These are phyloP conservation scores for Agrotis puta DNA, from an alignment of 2,888 invertebrate genomes.

Conservation along the genomic window DNA sequence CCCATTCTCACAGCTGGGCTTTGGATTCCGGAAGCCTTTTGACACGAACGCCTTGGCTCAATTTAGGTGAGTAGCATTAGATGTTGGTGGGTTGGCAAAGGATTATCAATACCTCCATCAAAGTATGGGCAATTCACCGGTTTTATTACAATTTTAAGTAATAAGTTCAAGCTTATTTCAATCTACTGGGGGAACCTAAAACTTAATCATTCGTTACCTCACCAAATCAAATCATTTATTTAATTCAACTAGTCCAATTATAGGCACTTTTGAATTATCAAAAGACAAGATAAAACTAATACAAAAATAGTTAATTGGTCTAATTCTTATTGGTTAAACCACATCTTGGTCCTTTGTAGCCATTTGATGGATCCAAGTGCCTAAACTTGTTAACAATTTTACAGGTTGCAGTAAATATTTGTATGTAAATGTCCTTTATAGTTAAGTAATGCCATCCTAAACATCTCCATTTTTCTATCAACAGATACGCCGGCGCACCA, in stretches of 20 bases:
- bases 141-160: not conserved
- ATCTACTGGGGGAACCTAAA: not conserved
- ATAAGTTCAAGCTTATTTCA: not conserved
- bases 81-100: not conserved
- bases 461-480: slow-evolving; percentile 34
- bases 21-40: slow-evolving; percentile 94
- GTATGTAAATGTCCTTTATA: not conserved
- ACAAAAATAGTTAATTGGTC: not conserved
- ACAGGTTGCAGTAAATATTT: too few species aligned
- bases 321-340: too few species aligned
- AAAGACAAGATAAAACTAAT: too few species aligned
- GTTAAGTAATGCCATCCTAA: slow-evolving; percentile 1
- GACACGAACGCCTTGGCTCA: slow-evolving; percentile 93
- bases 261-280: too few species aligned
- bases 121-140: not conserved
- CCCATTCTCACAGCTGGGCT: slow-evolving; percentile 95
- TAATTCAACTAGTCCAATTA: too few species aligned
- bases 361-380: too few species aligned
- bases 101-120: not conserved
- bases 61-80: slow-evolving; percentile 90
- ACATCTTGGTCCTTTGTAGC: too few species aligned
- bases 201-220: not conserved
- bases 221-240: too few species aligned
- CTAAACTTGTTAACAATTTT: too few species aligned
- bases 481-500: slow-evolving; percentile 83